These are phyloP conservation scores for Saturnia japonica DNA, from an alignment of 2,888 invertebrate genomes.

Conservation along the genomic window DNA sequence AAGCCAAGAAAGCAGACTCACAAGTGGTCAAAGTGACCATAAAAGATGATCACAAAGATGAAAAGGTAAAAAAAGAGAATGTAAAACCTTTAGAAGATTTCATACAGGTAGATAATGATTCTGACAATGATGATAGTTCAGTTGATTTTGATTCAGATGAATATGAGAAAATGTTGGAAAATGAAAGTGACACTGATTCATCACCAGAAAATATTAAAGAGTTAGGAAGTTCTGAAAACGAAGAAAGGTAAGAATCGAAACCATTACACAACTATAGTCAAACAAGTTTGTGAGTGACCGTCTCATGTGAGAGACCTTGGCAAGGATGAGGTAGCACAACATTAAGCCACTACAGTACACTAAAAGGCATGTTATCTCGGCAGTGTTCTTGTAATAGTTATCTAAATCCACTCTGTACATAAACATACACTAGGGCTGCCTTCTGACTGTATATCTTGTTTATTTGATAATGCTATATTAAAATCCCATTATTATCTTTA, in stretches of 20 bases:
- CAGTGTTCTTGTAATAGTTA: too few species aligned
- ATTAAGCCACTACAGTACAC: too few species aligned
- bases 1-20: constrained; percentile 29
- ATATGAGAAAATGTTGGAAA: constrained; percentile 58
- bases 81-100: constrained; percentile 56
- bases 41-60: constrained; percentile 49
- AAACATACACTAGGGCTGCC: too few species aligned
- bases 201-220: constrained; percentile 35
- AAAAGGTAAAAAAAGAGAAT: constrained; percentile 51
- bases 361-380: too few species aligned
- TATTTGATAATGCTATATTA: too few species aligned
- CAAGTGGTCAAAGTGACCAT: constrained; percentile 32
- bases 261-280: neutral
- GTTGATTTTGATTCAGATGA: constrained; percentile 69
- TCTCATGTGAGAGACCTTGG: too few species aligned
- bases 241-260: constrained; percentile 16
- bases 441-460: too few species aligned
- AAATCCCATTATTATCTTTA: too few species aligned
- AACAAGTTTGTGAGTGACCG: too few species aligned
- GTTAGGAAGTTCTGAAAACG: constrained; percentile 14
- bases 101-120: constrained; percentile 48
- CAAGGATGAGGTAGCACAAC: too few species aligned
- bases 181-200: constrained; percentile 46
- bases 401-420: neutral
- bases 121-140: constrained; percentile 54